Evolutionary conservation across 2,113 vertebrate genomes (phyloP).

Genomic region (Mandrillus leucophaeus): DNA sequence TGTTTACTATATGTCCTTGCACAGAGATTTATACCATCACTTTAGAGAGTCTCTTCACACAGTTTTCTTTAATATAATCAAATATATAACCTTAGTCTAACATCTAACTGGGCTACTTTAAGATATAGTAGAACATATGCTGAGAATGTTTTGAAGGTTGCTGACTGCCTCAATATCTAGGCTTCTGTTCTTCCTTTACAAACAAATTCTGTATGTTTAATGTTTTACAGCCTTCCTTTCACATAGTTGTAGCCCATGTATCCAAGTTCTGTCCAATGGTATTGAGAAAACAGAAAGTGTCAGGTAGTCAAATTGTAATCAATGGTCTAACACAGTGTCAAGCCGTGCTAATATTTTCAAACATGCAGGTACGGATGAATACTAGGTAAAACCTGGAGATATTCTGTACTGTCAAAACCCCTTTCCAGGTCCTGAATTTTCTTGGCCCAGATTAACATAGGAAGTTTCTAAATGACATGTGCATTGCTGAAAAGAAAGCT

Average conservation of each 20-base stretch:
- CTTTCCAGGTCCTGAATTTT: not conserved
- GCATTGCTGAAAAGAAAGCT: not conserved
- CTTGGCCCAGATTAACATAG: not conserved
- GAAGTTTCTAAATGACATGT: accelerated
- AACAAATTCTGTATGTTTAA: not conserved
- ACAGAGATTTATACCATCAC: not conserved
- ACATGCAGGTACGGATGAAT: not conserved
- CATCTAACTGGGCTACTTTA: not conserved
- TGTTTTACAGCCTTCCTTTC: not conserved
- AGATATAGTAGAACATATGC: not conserved
- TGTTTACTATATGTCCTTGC: not conserved
- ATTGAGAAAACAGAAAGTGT: not conserved
- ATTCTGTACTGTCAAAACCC: not conserved
- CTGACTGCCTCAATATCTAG: not conserved
- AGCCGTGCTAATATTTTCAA: not conserved
- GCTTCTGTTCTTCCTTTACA: not conserved
- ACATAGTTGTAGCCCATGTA: not conserved
- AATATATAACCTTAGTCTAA: not conserved
- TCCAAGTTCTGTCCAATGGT: not conserved
- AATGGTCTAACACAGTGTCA: not conserved
- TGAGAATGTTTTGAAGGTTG: not conserved
- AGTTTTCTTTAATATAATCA: not conserved
- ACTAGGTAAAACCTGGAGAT: not conserved
- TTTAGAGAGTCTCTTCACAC: not conserved
- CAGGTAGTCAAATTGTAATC: not conserved